Evolutionary conservation across 2,113 vertebrate species (phyloP).

Genomic region (Sylvilagus bachmani): DNA sequence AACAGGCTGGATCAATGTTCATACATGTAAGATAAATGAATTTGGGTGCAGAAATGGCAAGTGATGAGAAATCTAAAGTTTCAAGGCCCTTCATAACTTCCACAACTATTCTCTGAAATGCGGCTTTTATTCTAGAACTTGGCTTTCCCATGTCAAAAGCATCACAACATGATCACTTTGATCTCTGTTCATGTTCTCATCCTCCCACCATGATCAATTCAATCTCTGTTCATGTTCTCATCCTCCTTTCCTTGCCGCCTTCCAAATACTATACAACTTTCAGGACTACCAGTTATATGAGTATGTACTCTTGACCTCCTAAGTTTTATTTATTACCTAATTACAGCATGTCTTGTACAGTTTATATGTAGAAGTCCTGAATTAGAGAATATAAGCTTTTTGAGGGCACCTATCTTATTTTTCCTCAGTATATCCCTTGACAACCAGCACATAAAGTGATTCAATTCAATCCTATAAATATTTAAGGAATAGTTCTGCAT

Average conservation of each 20-base stretch:
- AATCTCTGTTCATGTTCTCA: conserved; percentile 5
- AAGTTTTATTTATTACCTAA: too few species aligned
- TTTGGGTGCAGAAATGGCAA: not conserved
- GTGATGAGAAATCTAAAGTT: not conserved
- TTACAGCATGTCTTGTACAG: not conserved
- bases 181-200: too few species aligned
- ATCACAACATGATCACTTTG: not conserved
- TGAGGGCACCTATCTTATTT: conserved; percentile 7
- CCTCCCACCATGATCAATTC: not conserved
- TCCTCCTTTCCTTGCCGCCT: not conserved
- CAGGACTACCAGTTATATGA: not conserved
- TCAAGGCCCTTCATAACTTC: not conserved
- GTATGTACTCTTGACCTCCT: not conserved
- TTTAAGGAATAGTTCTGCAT: conserved; percentile 32
- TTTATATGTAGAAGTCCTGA: conserved; percentile 15
- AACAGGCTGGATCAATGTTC: not conserved
- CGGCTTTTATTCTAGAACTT: conserved; percentile 26
- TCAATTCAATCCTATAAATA: conserved; percentile 9
- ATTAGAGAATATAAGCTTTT: conserved; percentile 20
- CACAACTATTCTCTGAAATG: conserved; percentile 3
- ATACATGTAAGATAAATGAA: not conserved
- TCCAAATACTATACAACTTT: conserved; percentile 15
- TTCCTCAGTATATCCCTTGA: not conserved
- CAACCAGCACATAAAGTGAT: conserved; percentile 33
- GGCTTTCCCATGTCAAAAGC: conserved; percentile 29